Evolutionary conservation across 2,888 invertebrate species (phyloP), one percentile per base, ranked within the genome.

Genomic region (Pseudoips prasinana): DNA sequence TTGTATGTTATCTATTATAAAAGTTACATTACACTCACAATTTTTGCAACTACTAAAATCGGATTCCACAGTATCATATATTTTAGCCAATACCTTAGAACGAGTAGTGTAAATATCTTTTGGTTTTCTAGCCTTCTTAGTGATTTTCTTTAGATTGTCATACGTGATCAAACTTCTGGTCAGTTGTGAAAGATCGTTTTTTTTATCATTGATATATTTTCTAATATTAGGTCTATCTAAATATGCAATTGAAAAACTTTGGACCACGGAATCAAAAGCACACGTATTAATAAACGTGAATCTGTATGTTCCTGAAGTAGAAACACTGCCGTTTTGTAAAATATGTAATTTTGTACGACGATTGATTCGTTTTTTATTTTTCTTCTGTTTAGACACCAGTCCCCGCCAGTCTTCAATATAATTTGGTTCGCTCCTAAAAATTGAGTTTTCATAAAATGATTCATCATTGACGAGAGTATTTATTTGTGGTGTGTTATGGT

Each of bases 351-450:
- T 25, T 28, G 27, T 31, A 28, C 27, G 11, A 31, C 28, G 26
- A 27, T 20, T 38, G 22, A 29, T 38, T 33, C 30, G 36, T 33
- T 33, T 33, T 38, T 38, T 38, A 38, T 32, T 32, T 38, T 33
- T 22, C 25, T 38, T 29, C 33, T 32, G 36, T 30, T 36, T 30
- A 27, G 30, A 30, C 25, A 29, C 38, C 25, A 38, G 32, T 32
- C 38, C 38, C 29, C 38, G 31, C 38, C 38, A 38, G 32, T 38
- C 38, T 38, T 38, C 38, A 33, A 38, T 33, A 38, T 33, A 38
- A 25, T 25, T 33, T 25, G 38, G 38, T 25, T 38, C 29, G 22
- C 29, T 33, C 18, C 33, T 38, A 33, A 33, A 29, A 38, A 38
- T 38, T 25, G 38, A 38, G 29, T 38, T 33, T 25, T 37, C 28